Base-by-base conservation (phyloP, 2,113 vertebrate genomes). In the Brachyhypopomus gauderio region DNA sequence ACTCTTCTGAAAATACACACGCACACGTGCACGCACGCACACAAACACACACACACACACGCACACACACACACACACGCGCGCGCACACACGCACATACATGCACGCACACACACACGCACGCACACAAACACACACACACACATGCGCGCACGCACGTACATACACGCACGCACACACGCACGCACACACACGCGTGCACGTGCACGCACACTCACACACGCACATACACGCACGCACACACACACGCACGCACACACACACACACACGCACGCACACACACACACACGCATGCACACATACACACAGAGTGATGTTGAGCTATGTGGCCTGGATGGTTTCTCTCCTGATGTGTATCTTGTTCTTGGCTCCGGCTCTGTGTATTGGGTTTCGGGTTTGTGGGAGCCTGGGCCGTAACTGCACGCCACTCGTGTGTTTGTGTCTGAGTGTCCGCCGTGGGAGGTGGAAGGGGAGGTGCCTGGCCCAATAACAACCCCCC, bases 391-490 rank as follows among this genome's bases (percentile, higher is more conserved):
- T 81, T 67, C 83, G 19, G 58, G 38, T 84, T 78, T 56, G 58
- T 48, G 70, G 77, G 34, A 71, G 63, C 66, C 77, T 8, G 75
- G 56, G 62, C 55, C 45, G 17, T 66, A 30, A 41, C 76, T 63
- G 48, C 59, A 63, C 38, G 25, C 79, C 62, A 78, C 72, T 64
- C 78, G 69, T 86, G 80, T 84, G 82, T 86, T 87, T 83, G 80
- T 83, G 78, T 84, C 72, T 80, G 76, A 60, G 56, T 69, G 75
- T 81, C 52, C 36, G 67, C 64, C 12, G 56, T 76, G 60, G 16
- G 60, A 76, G 62, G 58, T 12, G 55, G 62, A 85, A 74, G 69
- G 66, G 79, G 60, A 69, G 66, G 58, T 72, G 78, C 67, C 62
- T 70, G 25, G 64, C 52, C 52, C 23, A 58, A 41, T 58, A 52